phyloP scores from a whole-genome alignment of 2,797 vertebrate genomes.

The Parauchenoglanis punctatus region DNA sequence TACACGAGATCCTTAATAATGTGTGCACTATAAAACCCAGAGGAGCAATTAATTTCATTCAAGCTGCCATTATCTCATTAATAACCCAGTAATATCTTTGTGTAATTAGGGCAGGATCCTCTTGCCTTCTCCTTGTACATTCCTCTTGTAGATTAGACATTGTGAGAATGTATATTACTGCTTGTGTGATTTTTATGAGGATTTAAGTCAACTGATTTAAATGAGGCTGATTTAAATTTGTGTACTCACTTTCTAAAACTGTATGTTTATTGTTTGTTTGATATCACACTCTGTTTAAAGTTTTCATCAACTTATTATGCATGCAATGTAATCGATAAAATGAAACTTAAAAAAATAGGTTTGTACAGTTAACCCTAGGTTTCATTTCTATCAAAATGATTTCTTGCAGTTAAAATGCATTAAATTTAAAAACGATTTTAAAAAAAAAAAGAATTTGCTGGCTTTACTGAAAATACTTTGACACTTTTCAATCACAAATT shows the following conservation, averaged over 20 bases:
- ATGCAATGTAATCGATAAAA: neutral
- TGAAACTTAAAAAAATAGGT: neutral
- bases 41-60: slow-evolving; percentile 40
- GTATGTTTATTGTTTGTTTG: neutral
- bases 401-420: neutral
- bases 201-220: neutral
- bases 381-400: neutral
- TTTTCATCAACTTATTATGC: neutral
- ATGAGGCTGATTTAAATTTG: neutral
- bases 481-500: neutral
- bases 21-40: slow-evolving; percentile 32
- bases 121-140: slow-evolving; percentile 30
- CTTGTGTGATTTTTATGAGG: neutral
- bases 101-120: slow-evolving; percentile 37
- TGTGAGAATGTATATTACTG: neutral
- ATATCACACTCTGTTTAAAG: neutral
- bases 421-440: neutral
- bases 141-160: slow-evolving; percentile 26
- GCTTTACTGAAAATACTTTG: neutral
- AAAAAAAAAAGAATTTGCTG: neutral
- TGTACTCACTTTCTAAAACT: neutral
- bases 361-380: neutral
- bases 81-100: slow-evolving; percentile 37
- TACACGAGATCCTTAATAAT: slow-evolving; percentile 28
- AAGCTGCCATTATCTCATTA: slow-evolving; percentile 40